Evolutionary conservation across 2,797 vertebrate species (phyloP), one percentile per base, ranked within the genome.

Genomic region (Poecilia gillii): DNA sequence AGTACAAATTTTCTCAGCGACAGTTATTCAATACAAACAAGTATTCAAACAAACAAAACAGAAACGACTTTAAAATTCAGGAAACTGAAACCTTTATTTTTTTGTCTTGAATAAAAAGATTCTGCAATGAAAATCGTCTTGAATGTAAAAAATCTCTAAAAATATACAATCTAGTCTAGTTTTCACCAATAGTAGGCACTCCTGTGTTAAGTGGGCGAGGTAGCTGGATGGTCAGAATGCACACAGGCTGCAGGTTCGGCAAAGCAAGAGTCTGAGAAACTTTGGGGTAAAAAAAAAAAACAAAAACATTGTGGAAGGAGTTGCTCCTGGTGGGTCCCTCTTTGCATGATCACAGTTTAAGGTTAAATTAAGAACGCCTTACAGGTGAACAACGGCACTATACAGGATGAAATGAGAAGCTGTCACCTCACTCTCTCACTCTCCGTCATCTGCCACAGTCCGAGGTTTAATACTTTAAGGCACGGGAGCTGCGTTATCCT

Each of bases 371-470:
- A 90, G 41, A 86, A 86, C 33, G 73, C 73, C 76, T 47, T 47
- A 70, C 78, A 79, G 80, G 72, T 57, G 41, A 53, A 77, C 72
- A 83, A 77, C 72, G 79, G 72, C 51, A 36, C 77, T 75, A 66
- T 72, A 81, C 81, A 89, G 46, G 53, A 82, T 72, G 70, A 68
- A 68, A 68, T 36, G 47, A 47, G 74, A 57, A 74, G 23, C 78
- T 8, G 95, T 95, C 97, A 99, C 97, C 97, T 98, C 93, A 98
- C 95, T 92, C 97, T 96, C 92, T 99, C 98, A 25, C 97, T 98
- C 94, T 99, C 98, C 43, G 98, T 99, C 98, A 99, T 99, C 96
- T 99, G 98, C 98, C 98, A 99, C 83, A 99, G 97, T 93, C 98
- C 98, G 94, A 99, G 94, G 94, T 99, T 99, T 85, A 99, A 97